Conservation (phyloP, 2,888 invertebrate genomes). For the Pollenia griseotomentosa region DNA sequence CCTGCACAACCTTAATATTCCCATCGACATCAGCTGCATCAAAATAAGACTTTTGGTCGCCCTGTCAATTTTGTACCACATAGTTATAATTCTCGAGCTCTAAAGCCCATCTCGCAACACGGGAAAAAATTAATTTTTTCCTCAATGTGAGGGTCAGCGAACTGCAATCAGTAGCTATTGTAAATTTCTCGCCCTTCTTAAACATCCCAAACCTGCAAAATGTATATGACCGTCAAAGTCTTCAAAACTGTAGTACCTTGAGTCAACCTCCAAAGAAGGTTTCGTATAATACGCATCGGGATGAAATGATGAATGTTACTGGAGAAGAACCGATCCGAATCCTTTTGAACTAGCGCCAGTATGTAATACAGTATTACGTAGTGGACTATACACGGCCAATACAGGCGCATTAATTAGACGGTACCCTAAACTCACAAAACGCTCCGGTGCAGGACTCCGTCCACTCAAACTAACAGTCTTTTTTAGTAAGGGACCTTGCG, state of each 20-base stretch:
- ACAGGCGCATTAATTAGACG: constrained; percentile 2
- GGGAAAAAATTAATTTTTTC: constrained; percentile 27
- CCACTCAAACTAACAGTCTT: constrained; percentile 14
- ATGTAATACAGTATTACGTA: constrained; percentile 34
- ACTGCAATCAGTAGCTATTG: constrained; percentile 77
- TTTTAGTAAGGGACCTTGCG: constrained; percentile 1
- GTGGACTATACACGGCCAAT: background rate
- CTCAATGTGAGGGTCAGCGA: constrained; percentile 69
- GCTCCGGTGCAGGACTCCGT: background rate
- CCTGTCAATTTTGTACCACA: background rate
- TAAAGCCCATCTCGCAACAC: constrained; percentile 41
- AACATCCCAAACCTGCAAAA: constrained; percentile 72
- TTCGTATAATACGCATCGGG: constrained; percentile 32
- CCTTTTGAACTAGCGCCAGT: constrained; percentile 25
- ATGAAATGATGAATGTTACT: constrained; percentile 41
- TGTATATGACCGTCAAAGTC: constrained; percentile 76
- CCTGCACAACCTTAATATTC: constrained; percentile 59
- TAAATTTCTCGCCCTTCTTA: constrained; percentile 71
- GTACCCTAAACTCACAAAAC: constrained; percentile 12
- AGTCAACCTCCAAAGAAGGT: constrained; percentile 73
- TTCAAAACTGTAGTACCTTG: constrained; percentile 78
- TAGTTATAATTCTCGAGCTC: constrained; percentile 18
- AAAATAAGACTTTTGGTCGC: background rate
- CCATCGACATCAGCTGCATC: constrained; percentile 60
- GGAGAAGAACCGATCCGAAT: constrained; percentile 16